Base-by-base conservation (phyloP, 2,888 invertebrate genomes). In the Penaeus monodon region DNA sequence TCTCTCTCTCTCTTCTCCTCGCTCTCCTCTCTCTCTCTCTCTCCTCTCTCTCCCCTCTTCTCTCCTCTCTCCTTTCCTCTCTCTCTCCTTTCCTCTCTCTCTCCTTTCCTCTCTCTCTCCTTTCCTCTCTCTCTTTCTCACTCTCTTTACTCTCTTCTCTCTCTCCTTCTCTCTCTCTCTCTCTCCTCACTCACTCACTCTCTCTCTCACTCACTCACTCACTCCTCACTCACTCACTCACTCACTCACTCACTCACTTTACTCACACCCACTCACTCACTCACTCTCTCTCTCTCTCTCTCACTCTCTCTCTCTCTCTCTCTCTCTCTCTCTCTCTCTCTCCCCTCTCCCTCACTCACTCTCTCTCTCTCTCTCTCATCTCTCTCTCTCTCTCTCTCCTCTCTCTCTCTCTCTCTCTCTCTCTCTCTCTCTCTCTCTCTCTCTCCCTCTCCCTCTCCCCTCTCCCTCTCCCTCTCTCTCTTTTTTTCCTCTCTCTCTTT, bases 201-300 rank as follows among this genome's bases (percentile, higher is more conserved):
- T 49, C 77, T 49, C 49, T 57, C 4, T 24, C 57, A 2, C 57
- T n/a, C 49, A n/a, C 38, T 24, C 17, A n/a, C 24, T 24, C 22
- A n/a, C 77, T 44, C 24, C 44, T 77, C n/a, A 8, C 27, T 57
- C n/a, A 24, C 49, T 77, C 77, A n/a, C n/a, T n/a, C n/a, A n/a
- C n/a, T n/a, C n/a, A n/a, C n/a, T n/a, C n/a, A n/a, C 33, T n/a
- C n/a, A n/a, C n/a, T n/a, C n/a, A n/a, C n/a, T n/a, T n/a, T n/a
- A n/a, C n/a, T 49, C 49, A n/a, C n/a, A n/a, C n/a, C n/a, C n/a
- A n/a, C 70, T 70, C 70, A 44, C 68, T 81, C 68, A 70, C n/a
- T n/a, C n/a, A n/a, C n/a, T 57, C 68, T 70, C 44, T 81, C 68
- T 81, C 44, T 81, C 44, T 70, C 65, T 81, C 70, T 66, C 68